phyloP scores from a whole-genome alignment of 2,888 invertebrate species.

The Galerucella pusilla region DNA sequence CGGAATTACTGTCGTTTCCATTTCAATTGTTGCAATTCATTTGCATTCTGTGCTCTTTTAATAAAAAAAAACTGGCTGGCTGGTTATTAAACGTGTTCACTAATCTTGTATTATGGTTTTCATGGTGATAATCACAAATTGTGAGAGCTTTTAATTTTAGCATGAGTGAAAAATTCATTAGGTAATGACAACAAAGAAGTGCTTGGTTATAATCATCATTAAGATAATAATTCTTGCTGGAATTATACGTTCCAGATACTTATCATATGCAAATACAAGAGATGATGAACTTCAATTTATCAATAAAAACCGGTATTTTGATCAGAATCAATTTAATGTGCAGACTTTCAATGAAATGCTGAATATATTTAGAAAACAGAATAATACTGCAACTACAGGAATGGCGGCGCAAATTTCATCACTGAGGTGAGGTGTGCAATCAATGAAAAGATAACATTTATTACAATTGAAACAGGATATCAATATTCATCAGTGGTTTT shows the following conservation, averaged over 20 bases:
- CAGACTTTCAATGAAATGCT: too few relatives aligned
- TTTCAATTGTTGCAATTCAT: slow-evolving; percentile 13
- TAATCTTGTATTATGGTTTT: background rate
- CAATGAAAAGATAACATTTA: too few relatives aligned
- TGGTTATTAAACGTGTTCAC: background rate
- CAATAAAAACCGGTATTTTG: background rate
- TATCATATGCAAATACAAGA: background rate
- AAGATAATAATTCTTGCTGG: too few relatives aligned
- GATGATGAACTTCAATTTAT: background rate
- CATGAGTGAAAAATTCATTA: background rate
- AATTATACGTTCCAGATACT: background rate
- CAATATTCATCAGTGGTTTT: too few relatives aligned
- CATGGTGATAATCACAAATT: background rate
- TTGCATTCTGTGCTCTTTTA: slow-evolving; percentile 7
- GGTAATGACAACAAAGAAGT: background rate
- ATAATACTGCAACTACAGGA: too few relatives aligned
- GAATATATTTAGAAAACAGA: too few relatives aligned
- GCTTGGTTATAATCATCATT: too few relatives aligned
- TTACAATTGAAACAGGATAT: too few relatives aligned
- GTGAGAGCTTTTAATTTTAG: background rate
- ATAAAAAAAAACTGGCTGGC: background rate
- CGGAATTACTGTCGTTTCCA: slow-evolving; percentile 13
- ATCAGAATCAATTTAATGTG: too few relatives aligned
- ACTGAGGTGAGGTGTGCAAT: too few relatives aligned
- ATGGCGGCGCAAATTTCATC: too few relatives aligned